Conservation (phyloP, 2,888 invertebrate species). For the Drosophila monieri region DNA sequence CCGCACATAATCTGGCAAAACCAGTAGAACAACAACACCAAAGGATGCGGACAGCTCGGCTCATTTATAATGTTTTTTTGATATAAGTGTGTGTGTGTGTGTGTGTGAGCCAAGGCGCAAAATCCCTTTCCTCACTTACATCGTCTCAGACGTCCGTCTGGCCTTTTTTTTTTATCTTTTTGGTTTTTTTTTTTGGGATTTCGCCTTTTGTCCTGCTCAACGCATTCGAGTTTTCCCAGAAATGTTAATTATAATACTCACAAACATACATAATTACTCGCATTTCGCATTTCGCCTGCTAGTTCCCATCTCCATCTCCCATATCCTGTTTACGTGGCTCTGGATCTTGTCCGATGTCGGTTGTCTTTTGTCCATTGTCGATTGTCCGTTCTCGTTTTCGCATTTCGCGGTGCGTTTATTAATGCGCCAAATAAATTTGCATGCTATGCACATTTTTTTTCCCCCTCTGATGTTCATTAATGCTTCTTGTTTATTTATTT, state of each 20-base stretch:
- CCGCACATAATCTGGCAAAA: conserved; percentile 78
- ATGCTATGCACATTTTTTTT: conserved; percentile 65
- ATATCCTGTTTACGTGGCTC: conserved; percentile 71
- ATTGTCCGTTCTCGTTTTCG: conserved; percentile 44
- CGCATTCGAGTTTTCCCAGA: conserved; percentile 81
- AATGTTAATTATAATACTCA: conserved; percentile 82
- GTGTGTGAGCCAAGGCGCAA: conserved; percentile 73
- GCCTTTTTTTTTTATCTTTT: conserved; percentile 61
- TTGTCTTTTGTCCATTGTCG: conserved; percentile 25
- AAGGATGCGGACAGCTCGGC: conserved; percentile 55
- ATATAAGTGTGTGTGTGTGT: conserved; percentile 27
- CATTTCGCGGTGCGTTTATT: conserved; percentile 55
- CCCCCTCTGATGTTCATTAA: conserved; percentile 29
- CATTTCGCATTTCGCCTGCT: conserved; percentile 55
- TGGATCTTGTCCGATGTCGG: conserved; percentile 26
- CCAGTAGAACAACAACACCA: conserved; percentile 77
- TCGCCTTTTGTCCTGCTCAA: conserved; percentile 76
- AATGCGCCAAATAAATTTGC: conserved; percentile 77
- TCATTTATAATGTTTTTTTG: conserved; percentile 66
- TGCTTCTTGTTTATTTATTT: conserved; percentile 59
- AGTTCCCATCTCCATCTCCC: conserved; percentile 41
- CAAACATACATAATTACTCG: conserved; percentile 74
- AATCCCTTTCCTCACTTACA: conserved; percentile 66
- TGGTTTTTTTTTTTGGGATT: conserved; percentile 42
- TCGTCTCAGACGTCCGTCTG: conserved; percentile 43